Base-by-base conservation (phyloP, 2,888 invertebrate genomes). In the Cryptus viduatorius region DNA sequence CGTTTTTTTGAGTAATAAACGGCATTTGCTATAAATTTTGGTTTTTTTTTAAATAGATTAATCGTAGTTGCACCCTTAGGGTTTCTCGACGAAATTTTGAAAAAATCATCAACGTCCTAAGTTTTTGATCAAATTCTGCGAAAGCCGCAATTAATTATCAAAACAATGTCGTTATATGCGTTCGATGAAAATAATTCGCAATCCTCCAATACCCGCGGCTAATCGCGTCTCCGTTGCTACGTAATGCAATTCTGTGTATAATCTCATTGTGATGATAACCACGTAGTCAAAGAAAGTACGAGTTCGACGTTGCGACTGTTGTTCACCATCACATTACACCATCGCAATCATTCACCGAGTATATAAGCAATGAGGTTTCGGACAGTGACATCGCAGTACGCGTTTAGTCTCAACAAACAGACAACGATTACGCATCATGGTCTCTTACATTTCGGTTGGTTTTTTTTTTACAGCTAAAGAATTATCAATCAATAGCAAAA, bases 251-350 rank as follows among this genome's bases (percentile, higher is more conserved):
- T 67, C 8, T 53, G 44, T 64, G 42, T 29, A 42, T 24, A 68
- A 61, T 61, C 67, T 83, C 79, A 84, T 89, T 87, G 78, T n/a
- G 12, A 89, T 64, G 68, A 77, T 46, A 71, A 80, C 87, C 89
- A 89, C 89, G 89, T 88, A 65, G 64, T 72, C 53, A 81, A 89
- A 87, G 89, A 89, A 89, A 89, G 89, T 86, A 86, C 88, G 83
- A 79, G 82, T 79, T 50, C 73, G 48, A 65, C 78, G 78, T 16
- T 75, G 73, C 50, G 44, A 48, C 37, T 16, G 12, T 29, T 56
- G 42, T 16, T 12, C 64, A n/a, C n/a, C n/a, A n/a, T 48, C 37
- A 37, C 44, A 44, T 65, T 48, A 48, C 56, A 80, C 48, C 59
- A 53, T n/a, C 48, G 46, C 56, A 24, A 46, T 79, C 68, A 65